Evolutionary conservation across 2,888 invertebrate species (phyloP), one percentile per base, ranked within the genome.

Genomic region (Heliconius erato): DNA sequence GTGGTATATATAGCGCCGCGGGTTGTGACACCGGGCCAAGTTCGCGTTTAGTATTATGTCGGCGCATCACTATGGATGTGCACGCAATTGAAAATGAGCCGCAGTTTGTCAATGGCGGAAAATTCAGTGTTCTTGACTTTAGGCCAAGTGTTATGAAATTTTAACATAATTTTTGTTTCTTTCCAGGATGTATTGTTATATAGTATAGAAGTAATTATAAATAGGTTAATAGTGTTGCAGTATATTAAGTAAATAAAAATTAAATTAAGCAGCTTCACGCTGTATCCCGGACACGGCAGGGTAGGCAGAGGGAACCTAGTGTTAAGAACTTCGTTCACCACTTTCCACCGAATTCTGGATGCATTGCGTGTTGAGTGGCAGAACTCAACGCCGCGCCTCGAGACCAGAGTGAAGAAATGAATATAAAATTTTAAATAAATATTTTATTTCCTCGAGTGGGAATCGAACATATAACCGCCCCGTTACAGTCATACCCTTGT

Each of bases 81-180:
- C 91, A 89, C 89, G 95, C 91, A 94, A 95, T 95, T 93, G 91
- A 88, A 93, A 95, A 95, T 95, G 95, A 95, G 94, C 88, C 89
- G 90, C 90, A 93, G 90, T 95, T 94, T 92, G 94, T 93, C 92
- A 94, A 93, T 92, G 93, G 92, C 90, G 94, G 94, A 94, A 93
- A 94, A 94, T 92, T 91, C 89, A 90, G 89, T 88, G 92, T 91
- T 91, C 92, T 95, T 94, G 94, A 94, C 90, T 92, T 93, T 93
- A 88, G 86, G 92, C 94, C 95, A 94, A 94, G 85, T 91, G 86
- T 94, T 92, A 91, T 91, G 92, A 93, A 93, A 89, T 86, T 88
- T 82, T 79, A 44, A 84, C 67, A 74, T 76, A 82, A 69, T 23
- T 77, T 14, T 19, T 65, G 65, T 44, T 82, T 74, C 59, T 74